Base-by-base conservation (phyloP, 1,140 invertebrate genomes). In the Drosophila leontia region DNA sequence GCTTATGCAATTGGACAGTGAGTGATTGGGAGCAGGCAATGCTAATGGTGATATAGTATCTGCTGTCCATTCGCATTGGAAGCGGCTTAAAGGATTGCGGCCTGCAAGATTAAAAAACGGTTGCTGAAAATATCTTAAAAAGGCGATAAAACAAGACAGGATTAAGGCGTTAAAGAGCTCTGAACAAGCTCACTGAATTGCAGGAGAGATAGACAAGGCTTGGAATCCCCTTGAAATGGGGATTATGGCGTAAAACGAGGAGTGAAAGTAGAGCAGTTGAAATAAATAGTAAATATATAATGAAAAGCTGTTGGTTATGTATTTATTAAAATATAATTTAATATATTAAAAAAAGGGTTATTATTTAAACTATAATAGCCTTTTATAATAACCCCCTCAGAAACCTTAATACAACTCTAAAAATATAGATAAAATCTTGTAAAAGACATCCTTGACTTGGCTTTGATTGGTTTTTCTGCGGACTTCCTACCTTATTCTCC, bases 1-100 rank as follows among this genome's bases (percentile, higher is more conserved):
- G 59, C 76, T 75, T 78, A 79, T 76, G 75, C 70, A 72, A 87
- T 76, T 64, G 82, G 75, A 86, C 84, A 80, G 68, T 83, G 83
- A 86, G 70, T 86, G 84, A 86, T 86, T 87, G 83, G 57, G 57
- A 51, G 65, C 55, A 68, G 47, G 58, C 61, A 50, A 63, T 51
- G 67, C 65, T 56, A 80, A 76, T 81, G 71, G 51, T 81, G 60
- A 80, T 80, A 44, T 80, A 75, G 62, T 74, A 75, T 50, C 61
- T 48, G 19, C 61, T 64, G 55, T 63, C 51, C 34, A 29, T 15
- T 37, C n/a, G 29, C 39, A 77, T 60, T 77, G 75, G 55, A 77
- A 68, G 74, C 71, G 34, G 72, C 60, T 64, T 64, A 75, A 65
- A 75, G 72, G 60, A 75, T 75, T 64, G 34, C 23, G 41, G 42